Evolutionary conservation across 2,113 vertebrate genomes (phyloP), one percentile per base, ranked within the genome.

Genomic region (Lophius piscatorius): DNA sequence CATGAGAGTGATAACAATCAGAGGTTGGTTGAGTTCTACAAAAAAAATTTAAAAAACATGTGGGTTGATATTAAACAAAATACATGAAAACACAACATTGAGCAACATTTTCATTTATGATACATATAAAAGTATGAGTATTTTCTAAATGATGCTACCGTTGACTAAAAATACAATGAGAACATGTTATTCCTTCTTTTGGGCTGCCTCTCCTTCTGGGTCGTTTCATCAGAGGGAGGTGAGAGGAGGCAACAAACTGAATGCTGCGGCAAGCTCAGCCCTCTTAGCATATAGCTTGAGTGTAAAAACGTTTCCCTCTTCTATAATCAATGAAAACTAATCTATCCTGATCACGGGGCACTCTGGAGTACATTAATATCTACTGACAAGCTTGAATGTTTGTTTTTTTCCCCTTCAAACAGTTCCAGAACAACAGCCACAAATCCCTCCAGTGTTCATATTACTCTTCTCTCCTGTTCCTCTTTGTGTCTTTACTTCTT

Each of bases 301-400:
- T 91, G 84, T 87, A 66, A 84, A 86, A 90, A 89, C 55, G 65
- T 79, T 78, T 68, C 66, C 76, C 86, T 87, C 88, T 88, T 87
- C 85, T 89, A 84, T 83, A 91, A 91, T 92, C 87, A 92, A 91
- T 86, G 80, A 62, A 87, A 82, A 88, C 77, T 81, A 64, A 75
- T 78, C 76, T 79, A 77, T 85, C 87, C 74, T 84, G 81, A 90
- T 89, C 74, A 84, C 76, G 56, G 68, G 57, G 52, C 70, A 79
- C 83, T 85, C 63, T 80, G 78, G 70, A 87, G 84, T 84, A 83
- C 67, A 88, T 83, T 87, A 90, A 91, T 87, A 88, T 82, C 85
- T 81, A 68, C 81, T 81, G 76, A 84, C 81, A 90, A 84, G 64
- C 71, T 66, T 62, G 61, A 67, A n/a, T n/a, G n/a, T n/a, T n/a